A percentile compares a stretch with the other conserved stretches of the same genome.
Conservation (phyloP, 2,797 vertebrate genomes). For the Pteropus rufus region DNA sequence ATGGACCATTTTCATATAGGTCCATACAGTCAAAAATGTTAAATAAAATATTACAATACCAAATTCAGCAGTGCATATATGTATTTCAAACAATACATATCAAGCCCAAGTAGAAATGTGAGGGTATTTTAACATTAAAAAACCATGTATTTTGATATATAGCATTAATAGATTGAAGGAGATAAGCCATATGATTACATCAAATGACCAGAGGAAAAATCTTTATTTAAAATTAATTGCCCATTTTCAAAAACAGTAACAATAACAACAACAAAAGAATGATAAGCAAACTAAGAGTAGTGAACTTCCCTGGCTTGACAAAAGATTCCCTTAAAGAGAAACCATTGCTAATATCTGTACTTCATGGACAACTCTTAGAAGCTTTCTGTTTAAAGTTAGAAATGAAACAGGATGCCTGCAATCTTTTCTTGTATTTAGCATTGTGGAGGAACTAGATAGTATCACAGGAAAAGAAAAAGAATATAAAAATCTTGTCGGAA, state of each 20-base stretch:
- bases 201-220: not conserved
- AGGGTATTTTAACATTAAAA: conserved; percentile 21
- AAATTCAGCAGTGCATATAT: not conserved
- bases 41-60: not conserved
- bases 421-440: not conserved
- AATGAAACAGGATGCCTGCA: not conserved
- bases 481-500: not conserved
- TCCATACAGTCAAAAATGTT: not conserved
- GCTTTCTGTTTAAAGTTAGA: not conserved
- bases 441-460: not conserved
- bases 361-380: not conserved
- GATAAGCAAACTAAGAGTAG: not conserved
- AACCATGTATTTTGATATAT: not conserved
- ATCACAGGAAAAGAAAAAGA: not conserved
- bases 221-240: not conserved
- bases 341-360: not conserved
- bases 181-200: not conserved
- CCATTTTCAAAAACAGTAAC: not conserved
- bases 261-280: not conserved
- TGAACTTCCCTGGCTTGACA: not conserved
- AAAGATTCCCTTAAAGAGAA: not conserved
- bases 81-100: not conserved
- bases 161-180: not conserved
- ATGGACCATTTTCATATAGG: not conserved
- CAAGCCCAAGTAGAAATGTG: not conserved